These are phyloP conservation scores for Ephydatia muelleri DNA, from an alignment of 37 sponge, comb jelly and placozoan species.

Conservation along the genomic window DNA sequence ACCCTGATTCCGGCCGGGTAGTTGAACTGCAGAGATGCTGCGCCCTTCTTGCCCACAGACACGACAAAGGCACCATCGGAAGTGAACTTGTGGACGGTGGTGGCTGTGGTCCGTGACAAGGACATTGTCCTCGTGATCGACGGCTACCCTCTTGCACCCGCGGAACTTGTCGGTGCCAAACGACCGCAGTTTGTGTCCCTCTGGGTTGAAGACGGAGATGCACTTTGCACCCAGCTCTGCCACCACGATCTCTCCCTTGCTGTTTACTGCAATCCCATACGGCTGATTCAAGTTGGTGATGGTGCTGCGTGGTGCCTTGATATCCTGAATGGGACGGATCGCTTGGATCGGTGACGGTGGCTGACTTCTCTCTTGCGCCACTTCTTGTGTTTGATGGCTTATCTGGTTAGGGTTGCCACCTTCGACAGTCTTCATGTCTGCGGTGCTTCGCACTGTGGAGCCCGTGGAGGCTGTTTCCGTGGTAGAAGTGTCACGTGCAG, in stretches of 20 bases:
- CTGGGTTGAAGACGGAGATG: slow-evolving; percentile 10
- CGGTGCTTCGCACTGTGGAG: not conserved
- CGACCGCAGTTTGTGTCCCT: slow-evolving; percentile 10
- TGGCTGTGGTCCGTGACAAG: slow-evolving; percentile 16
- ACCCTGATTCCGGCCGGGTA: slow-evolving; percentile 43
- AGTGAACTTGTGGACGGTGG: slow-evolving; percentile 53
- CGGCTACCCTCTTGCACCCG: slow-evolving; percentile 14
- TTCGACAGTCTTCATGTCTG: not conserved
- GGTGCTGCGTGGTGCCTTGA: not conserved
- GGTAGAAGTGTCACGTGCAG: not conserved
- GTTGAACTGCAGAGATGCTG: slow-evolving; percentile 26
- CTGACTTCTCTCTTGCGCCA: not conserved
- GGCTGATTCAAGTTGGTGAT: not conserved
- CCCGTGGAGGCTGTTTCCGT: not conserved
- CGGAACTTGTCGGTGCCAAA: slow-evolving; percentile 17
- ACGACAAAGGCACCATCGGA: slow-evolving; percentile 45
- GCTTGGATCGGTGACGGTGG: too few species aligned
- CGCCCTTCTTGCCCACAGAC: slow-evolving; percentile 26
- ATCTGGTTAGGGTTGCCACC: not conserved
- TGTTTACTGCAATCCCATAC: slow-evolving; percentile 3
- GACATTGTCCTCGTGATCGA: slow-evolving; percentile 23
- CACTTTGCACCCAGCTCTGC: not conserved
- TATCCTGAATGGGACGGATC: not conserved
- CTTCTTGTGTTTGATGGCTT: not conserved
- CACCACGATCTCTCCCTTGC: slow-evolving; percentile 3